Evolutionary conservation across 2,888 invertebrate genomes (phyloP).

Genomic region (Diarsia mendica): DNA sequence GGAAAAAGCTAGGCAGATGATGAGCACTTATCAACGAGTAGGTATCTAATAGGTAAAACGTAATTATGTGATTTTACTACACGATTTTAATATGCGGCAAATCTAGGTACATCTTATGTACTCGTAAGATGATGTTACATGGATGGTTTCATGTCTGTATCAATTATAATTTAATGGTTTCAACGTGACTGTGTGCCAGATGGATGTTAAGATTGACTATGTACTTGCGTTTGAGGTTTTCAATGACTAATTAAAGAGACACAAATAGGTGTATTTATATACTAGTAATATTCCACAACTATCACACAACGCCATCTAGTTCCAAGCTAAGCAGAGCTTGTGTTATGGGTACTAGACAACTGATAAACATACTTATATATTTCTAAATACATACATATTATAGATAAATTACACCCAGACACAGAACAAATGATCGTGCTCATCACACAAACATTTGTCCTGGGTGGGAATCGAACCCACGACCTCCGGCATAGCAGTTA

Average conservation of each 20-base stretch:
- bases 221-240: not conserved
- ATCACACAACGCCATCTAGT: no score
- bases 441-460: no score
- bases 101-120: constrained; percentile 5
- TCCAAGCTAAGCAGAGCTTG: no score
- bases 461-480: no score
- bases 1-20: not conserved
- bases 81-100: not conserved
- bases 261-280: no score
- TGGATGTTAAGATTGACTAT: not conserved
- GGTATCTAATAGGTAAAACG: not conserved
- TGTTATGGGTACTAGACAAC: no score
- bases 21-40: not conserved
- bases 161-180: constrained; percentile 35
- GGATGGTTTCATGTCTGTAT: constrained; percentile 14
- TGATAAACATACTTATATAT: no score
- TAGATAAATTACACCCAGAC: no score
- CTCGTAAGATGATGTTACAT: not conserved
- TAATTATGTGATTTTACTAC: not conserved
- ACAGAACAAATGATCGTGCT: no score
- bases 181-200: constrained; percentile 31
- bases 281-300: no score
- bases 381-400: no score
- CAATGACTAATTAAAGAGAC: not conserved
- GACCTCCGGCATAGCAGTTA: no score